Conservation (phyloP, 2,113 vertebrate genomes). For the Odobenus rosmarus region DNA sequence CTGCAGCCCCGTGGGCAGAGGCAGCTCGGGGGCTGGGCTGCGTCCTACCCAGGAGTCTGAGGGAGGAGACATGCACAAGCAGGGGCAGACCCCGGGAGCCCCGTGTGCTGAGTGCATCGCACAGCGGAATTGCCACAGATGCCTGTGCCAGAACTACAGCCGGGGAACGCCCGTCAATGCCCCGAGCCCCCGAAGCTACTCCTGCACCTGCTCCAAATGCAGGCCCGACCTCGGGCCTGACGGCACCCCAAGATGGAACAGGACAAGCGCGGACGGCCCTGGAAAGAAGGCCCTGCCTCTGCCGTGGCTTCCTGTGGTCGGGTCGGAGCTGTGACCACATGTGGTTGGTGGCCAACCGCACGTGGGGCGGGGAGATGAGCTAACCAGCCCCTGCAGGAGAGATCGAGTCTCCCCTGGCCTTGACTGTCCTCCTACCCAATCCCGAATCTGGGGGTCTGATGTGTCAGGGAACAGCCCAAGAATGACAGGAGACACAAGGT, state of each 20-base stretch:
- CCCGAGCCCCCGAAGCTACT: too few relatives aligned
- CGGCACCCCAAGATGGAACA: accelerated
- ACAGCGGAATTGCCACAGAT: too few relatives aligned
- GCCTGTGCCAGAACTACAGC: not conserved
- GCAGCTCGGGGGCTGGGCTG: not conserved
- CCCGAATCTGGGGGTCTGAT: accelerated
- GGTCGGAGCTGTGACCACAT: not conserved
- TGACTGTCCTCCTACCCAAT: accelerated
- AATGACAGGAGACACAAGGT: not conserved
- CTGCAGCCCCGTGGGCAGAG: accelerated
- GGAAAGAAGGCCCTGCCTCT: not conserved
- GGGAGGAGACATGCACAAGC: not conserved
- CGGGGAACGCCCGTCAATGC: accelerated
- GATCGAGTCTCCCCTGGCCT: too few relatives aligned
- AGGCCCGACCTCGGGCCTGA: not conserved
- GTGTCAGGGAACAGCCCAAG: too few relatives aligned
- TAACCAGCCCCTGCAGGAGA: not conserved
- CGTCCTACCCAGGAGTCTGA: too few relatives aligned
- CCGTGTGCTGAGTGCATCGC: too few relatives aligned
- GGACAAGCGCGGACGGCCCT: accelerated
- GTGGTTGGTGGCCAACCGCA: not conserved
- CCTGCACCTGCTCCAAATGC: too few relatives aligned
- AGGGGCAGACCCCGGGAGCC: not conserved
- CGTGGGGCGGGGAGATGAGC: accelerated
- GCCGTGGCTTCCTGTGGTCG: accelerated